Percentiles rank a stretch among this genome's conserved stretches.
Conservation (phyloP, 2,797 vertebrate genomes). For the Apogon hyalosoma region DNA sequence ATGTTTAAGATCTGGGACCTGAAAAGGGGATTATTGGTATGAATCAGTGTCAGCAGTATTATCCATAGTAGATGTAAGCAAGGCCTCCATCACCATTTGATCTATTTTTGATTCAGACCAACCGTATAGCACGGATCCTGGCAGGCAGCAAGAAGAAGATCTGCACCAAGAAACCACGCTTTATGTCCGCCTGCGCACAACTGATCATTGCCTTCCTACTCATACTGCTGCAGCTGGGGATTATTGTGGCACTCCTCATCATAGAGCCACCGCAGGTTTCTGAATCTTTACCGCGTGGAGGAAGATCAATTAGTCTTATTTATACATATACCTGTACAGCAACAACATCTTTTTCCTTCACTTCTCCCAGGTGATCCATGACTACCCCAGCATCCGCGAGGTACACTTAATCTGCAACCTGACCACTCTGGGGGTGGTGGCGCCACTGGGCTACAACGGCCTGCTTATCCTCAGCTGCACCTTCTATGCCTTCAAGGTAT, state of each 20-base stretch:
- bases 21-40: conserved; percentile 55
- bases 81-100: conserved; percentile 56
- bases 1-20: conserved; percentile 50
- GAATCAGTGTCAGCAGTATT: conserved; percentile 45
- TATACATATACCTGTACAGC: neutral
- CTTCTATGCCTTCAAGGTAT: conserved; percentile 97
- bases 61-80: conserved; percentile 30
- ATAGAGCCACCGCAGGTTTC: conserved; percentile 94
- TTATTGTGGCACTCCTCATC: conserved; percentile 96
- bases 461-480: conserved; percentile 98
- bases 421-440: conserved; percentile 95
- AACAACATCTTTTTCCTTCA: conserved; percentile 2
- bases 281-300: conserved; percentile 9
- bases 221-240: conserved; percentile 95
- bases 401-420: conserved; percentile 98
- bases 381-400: conserved; percentile 96
- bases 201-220: conserved; percentile 95
- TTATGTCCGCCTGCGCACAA: conserved; percentile 99
- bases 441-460: conserved; percentile 97
- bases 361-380: conserved; percentile 88
- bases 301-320: conserved; percentile 26
- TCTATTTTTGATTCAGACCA: conserved; percentile 79
- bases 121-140: conserved; percentile 97
- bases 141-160: conserved; percentile 99
- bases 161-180: conserved; percentile 98